Conservation (phyloP, 2,113 vertebrate species). For the Turnix velox region DNA sequence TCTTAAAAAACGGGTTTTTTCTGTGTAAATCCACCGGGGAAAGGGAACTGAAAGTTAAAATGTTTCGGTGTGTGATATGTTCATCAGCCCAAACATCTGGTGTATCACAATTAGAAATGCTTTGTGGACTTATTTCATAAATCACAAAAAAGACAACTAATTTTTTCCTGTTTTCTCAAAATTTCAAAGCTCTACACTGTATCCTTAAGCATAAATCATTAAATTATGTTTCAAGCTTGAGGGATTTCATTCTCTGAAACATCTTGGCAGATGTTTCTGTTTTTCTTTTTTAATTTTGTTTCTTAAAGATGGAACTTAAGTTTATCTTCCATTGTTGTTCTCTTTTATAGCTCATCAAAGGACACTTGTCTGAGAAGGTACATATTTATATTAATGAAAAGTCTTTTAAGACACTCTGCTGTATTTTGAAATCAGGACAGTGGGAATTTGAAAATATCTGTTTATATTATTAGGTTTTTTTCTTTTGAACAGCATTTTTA, state of each 20-base stretch:
- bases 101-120: background rate
- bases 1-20: background rate
- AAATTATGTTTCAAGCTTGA: background rate
- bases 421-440: background rate
- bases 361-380: background rate
- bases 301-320: background rate
- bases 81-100: background rate
- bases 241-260: slow-evolving; percentile 15
- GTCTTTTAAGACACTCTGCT: background rate
- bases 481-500: background rate
- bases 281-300: background rate
- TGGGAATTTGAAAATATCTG: background rate
- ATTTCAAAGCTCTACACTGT: slow-evolving; percentile 5
- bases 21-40: background rate
- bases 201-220: slow-evolving; percentile 12
- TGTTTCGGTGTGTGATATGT: background rate
- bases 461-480: background rate
- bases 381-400: background rate
- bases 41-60: background rate
- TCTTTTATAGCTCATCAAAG: slow-evolving; percentile 1
- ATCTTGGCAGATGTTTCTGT: background rate
- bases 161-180: slow-evolving; percentile 27
- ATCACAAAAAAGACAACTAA: background rate
- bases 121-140: background rate
- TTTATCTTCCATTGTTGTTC: background rate